These are phyloP conservation scores for Naja naja DNA, from an alignment of 2,113 vertebrate genomes.

Conservation along the genomic window DNA sequence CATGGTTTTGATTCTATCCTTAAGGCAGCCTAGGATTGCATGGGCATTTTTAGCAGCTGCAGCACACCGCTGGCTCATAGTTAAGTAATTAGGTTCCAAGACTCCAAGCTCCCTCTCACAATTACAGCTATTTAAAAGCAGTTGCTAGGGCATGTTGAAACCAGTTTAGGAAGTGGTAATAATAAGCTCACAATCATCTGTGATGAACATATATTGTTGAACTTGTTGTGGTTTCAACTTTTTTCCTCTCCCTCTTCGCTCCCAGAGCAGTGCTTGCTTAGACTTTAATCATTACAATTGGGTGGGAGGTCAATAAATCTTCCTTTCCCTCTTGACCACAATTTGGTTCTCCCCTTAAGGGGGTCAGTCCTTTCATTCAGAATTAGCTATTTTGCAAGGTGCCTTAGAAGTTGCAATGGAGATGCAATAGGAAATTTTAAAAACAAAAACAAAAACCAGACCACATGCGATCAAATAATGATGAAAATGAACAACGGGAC, in stretches of 20 bases:
- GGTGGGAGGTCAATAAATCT: slow-evolving; percentile 50
- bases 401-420: slow-evolving; percentile 48
- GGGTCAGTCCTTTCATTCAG: slow-evolving; percentile 44
- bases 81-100: too few relatives aligned
- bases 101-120: too few relatives aligned
- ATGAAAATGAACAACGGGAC: slow-evolving; percentile 14
- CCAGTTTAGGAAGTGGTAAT: not conserved
- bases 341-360: slow-evolving; percentile 26
- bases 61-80: too few relatives aligned
- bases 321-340: not conserved
- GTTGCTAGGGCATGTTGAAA: not conserved
- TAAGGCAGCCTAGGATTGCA: too few relatives aligned
- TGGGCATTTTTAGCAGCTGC: too few relatives aligned
- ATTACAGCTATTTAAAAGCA: too few relatives aligned
- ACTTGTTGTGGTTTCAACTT: not conserved
- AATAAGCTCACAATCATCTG: not conserved
- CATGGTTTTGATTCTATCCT: too few relatives aligned
- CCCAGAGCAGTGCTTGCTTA: slow-evolving; percentile 22
- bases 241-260: not conserved
- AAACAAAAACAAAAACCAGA: not conserved
- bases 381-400: slow-evolving; percentile 13
- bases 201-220: not conserved
- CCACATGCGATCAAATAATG: slow-evolving; percentile 41
- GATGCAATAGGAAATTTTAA: slow-evolving; percentile 50
- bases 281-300: slow-evolving; percentile 57